A percentile compares a stretch with the other conserved stretches of the same genome.
phyloP scores from a whole-genome alignment of 2,888 invertebrate genomes.

The Dione juno region DNA sequence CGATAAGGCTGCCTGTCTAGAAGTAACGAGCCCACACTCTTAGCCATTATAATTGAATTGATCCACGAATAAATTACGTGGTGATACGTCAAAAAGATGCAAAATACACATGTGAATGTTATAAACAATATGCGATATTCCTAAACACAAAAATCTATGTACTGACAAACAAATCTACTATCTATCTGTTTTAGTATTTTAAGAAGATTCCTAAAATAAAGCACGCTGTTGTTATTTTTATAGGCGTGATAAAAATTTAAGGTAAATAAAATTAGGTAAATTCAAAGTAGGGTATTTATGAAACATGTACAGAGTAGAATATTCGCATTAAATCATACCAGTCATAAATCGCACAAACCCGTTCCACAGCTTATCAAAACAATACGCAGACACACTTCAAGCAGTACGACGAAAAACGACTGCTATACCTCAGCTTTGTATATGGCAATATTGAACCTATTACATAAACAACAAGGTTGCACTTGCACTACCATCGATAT shows the following conservation, averaged over 20 bases:
- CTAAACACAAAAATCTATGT: neutral
- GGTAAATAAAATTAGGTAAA: conserved; percentile 56
- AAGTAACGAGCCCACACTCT: conserved; percentile 67
- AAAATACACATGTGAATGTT: conserved; percentile 33
- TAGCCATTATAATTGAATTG: conserved; percentile 75
- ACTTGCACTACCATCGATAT: conserved; percentile 58
- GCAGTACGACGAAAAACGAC: conserved; percentile 66
- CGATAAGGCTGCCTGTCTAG: conserved; percentile 78
- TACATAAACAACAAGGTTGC: conserved; percentile 59
- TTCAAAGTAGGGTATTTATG: conserved; percentile 77
- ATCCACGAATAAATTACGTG: conserved; percentile 50
- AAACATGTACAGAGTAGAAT: conserved; percentile 69
- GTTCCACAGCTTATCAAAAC: conserved; percentile 84
- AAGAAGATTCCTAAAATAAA: too few relatives aligned
- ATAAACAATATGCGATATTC: conserved; percentile 6
- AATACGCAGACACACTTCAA: conserved; percentile 83
- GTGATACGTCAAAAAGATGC: conserved; percentile 45
- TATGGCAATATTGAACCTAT: conserved; percentile 59
- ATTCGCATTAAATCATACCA: conserved; percentile 83
- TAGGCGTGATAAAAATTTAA: conserved; percentile 38
- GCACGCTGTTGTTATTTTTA: neutral
- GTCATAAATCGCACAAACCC: conserved; percentile 82
- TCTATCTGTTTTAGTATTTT: neutral
- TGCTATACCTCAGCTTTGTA: conserved; percentile 53
- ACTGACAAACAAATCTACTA: neutral